A percentile compares a stretch with the other conserved stretches of the same genome.
phyloP scores from a whole-genome alignment of 2,888 invertebrate species.

The Zaprionus lineosus region DNA sequence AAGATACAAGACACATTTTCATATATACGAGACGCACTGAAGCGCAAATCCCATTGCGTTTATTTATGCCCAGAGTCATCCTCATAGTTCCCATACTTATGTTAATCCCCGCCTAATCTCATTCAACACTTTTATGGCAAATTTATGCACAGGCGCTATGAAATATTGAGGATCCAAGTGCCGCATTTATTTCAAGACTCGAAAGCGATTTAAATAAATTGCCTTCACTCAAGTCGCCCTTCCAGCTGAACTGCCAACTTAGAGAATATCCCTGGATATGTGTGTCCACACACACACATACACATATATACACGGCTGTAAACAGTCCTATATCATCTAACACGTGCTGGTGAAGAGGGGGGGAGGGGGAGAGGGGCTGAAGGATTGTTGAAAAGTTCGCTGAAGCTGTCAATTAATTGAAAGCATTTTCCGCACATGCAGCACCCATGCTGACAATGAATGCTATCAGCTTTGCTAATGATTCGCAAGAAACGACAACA shows the following conservation, averaged over 20 bases:
- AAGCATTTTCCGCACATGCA: slow-evolving; percentile 51
- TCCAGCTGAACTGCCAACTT: slow-evolving; percentile 16
- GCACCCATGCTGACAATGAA: slow-evolving; percentile 24
- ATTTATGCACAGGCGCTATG: slow-evolving; percentile 62
- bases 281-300: background rate
- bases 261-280: background rate
- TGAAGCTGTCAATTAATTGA: slow-evolving; percentile 51
- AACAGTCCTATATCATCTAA: no score
- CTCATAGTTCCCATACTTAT: slow-evolving; percentile 61
- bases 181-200: slow-evolving; percentile 46
- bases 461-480: slow-evolving; percentile 55
- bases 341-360: background rate
- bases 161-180: slow-evolving; percentile 49
- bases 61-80: slow-evolving; percentile 46
- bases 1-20: slow-evolving; percentile 15
- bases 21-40: slow-evolving; percentile 19
- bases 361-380: background rate
- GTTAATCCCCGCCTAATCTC: slow-evolving; percentile 56
- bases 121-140: slow-evolving; percentile 63
- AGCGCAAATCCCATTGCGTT: slow-evolving; percentile 62
- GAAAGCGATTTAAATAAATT: slow-evolving; percentile 64
- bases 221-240: slow-evolving; percentile 4
- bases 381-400: slow-evolving; percentile 4
- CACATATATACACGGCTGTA: background rate
- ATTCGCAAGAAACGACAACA: slow-evolving; percentile 24